Percentiles rank a stretch among this genome's conserved stretches.
Conservation (phyloP, 2,888 invertebrate species). For the Choristoneura rosaceana region DNA sequence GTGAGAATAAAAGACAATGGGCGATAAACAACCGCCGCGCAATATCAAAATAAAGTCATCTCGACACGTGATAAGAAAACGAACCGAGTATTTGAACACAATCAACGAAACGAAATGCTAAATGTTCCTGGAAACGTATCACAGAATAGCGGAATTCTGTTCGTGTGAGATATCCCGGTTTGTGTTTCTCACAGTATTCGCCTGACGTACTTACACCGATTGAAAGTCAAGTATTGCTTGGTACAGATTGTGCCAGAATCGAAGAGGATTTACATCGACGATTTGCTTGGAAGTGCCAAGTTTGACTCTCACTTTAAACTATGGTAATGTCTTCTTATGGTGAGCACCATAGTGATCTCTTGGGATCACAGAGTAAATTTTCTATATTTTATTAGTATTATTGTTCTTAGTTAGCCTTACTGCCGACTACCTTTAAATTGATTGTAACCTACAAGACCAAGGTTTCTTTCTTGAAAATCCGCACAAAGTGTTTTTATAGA, state of each 20-base stretch:
- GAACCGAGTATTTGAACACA: conserved; percentile 46
- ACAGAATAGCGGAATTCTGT: conserved; percentile 53
- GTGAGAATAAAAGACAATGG: conserved; percentile 70
- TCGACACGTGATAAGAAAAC: conserved; percentile 71
- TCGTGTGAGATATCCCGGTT: conserved; percentile 34
- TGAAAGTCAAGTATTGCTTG: conserved; percentile 25
- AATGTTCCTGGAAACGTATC: conserved; percentile 65
- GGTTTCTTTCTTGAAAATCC: no score
- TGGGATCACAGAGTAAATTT: no score
- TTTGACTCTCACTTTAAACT: background rate
- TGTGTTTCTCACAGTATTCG: conserved; percentile 38
- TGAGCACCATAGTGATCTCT: no score
- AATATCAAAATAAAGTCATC: conserved; percentile 82
- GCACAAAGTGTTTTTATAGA: no score
- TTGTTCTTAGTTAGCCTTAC: no score
- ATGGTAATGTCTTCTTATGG: no score
- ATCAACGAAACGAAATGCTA: conserved; percentile 55
- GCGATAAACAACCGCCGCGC: conserved; percentile 69
- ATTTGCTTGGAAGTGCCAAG: background rate
- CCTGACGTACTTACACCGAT: conserved; percentile 25
- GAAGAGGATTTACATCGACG: background rate
- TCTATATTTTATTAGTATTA: no score
- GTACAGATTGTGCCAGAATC: background rate
- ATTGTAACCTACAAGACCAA: no score
- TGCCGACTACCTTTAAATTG: no score